A percentile compares a stretch with the other conserved stretches of the same genome.
Conservation (phyloP, 1,140 invertebrate species). For the Nebria ingens region DNA sequence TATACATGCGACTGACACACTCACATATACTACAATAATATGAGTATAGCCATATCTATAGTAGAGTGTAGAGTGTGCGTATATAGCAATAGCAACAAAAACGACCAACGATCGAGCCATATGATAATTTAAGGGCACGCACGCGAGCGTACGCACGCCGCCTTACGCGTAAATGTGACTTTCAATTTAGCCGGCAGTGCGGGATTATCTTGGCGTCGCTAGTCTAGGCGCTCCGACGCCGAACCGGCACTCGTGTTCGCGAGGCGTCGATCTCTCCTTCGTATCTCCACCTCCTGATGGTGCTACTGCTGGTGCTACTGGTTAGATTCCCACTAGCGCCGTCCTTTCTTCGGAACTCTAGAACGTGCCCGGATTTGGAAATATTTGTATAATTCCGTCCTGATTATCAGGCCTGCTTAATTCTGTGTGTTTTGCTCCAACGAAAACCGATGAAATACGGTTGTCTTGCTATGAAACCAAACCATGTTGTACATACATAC, state of each 20-base stretch:
- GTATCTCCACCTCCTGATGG: neutral
- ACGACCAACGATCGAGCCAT: neutral
- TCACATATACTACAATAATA: neutral
- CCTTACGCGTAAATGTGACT: constrained; percentile 28
- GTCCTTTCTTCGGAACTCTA: constrained; percentile 11
- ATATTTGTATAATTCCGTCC: constrained; percentile 18
- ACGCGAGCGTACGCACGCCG: neutral
- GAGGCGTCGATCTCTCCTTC: constrained; percentile 7
- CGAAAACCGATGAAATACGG: constrained; percentile 13
- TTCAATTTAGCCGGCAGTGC: constrained; percentile 27
- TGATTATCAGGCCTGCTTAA: constrained; percentile 17
- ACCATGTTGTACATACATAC: too few relatives aligned
- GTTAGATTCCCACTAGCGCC: too few relatives aligned
- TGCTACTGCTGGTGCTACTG: neutral
- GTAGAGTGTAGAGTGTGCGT: neutral
- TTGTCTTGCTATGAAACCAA: neutral
- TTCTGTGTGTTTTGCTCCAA: constrained; percentile 16
- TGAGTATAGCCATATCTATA: neutral
- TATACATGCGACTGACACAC: neutral
- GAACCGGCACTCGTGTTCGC: constrained; percentile 12
- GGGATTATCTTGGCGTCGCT: constrained; percentile 27
- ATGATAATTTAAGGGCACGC: constrained; percentile 9
- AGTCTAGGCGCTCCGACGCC: constrained; percentile 22
- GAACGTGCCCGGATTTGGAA: constrained; percentile 18
- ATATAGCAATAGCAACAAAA: constrained; percentile 3